A percentile compares a stretch with the other conserved stretches of the same genome.
Evolutionary conservation across 2,888 invertebrate species (phyloP).

Genomic region (Nycteola revayana): DNA sequence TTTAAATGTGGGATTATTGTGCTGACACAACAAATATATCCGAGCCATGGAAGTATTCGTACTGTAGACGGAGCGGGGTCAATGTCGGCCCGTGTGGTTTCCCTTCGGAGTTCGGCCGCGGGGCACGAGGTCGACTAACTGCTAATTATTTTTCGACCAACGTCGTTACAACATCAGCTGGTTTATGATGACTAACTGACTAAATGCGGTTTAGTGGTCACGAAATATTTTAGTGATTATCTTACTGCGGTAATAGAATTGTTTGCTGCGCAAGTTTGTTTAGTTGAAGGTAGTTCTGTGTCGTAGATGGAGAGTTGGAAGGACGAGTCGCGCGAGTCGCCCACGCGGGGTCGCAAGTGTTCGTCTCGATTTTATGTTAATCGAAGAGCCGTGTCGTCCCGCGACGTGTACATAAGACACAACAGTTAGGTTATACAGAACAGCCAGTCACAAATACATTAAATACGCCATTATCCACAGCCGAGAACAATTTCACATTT

Average conservation of each 20-base stretch:
- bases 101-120: conserved; percentile 47
- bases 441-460: conserved; percentile 55
- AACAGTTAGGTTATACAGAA: conserved; percentile 57
- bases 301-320: conserved; percentile 14
- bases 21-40: background rate
- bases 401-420: conserved; percentile 48
- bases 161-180: conserved; percentile 57
- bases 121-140: conserved; percentile 61
- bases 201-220: conserved; percentile 58
- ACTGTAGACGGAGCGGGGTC: conserved; percentile 42
- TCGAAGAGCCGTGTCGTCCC: conserved; percentile 77
- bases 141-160: conserved; percentile 73
- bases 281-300: conserved; percentile 7
- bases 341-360: conserved; percentile 60
- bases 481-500: conserved; percentile 71
- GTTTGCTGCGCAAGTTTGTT: conserved; percentile 30
- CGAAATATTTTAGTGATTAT: conserved; percentile 49
- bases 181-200: conserved; percentile 54
- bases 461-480: conserved; percentile 63
- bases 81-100: conserved; percentile 68
- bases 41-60: background rate
- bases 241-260: conserved; percentile 28
- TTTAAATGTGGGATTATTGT: background rate
- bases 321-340: conserved; percentile 44
- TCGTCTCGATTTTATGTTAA: conserved; percentile 77